phyloP scores from a whole-genome alignment of 2,888 invertebrate species.

The Troides helena region DNA sequence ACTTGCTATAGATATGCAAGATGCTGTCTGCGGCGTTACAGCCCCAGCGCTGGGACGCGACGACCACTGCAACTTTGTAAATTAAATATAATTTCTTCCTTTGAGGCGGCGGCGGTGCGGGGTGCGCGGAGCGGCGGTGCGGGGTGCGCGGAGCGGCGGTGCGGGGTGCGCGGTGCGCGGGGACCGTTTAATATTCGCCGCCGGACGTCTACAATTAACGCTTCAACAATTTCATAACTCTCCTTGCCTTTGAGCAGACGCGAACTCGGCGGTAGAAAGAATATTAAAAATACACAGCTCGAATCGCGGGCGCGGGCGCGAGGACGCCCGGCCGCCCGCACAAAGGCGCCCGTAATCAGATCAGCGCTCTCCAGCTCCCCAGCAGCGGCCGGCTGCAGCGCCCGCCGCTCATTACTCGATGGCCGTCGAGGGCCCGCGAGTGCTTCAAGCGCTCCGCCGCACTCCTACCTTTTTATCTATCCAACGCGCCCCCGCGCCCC shows the following conservation, averaged over 20 bases:
- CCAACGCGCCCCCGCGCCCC: too few species aligned
- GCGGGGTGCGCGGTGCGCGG: constrained; percentile 27
- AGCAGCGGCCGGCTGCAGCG: neutral
- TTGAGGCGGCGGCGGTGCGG: constrained; percentile 24
- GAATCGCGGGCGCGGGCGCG: constrained; percentile 39
- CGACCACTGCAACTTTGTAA: constrained; percentile 47
- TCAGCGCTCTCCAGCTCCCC: constrained; percentile 45
- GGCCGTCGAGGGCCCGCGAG: neutral
- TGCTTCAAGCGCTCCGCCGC: too few species aligned
- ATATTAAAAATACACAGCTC: constrained; percentile 62
- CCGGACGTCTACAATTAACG: constrained; percentile 78
- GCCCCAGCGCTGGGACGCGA: too few species aligned
- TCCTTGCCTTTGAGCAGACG: constrained; percentile 69
- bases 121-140: constrained; percentile 33
- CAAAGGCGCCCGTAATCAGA: constrained; percentile 61
- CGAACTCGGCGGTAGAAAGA: constrained; percentile 52
- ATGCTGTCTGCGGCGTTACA: too few species aligned
- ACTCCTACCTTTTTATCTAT: too few species aligned
- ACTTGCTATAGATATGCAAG: too few species aligned
- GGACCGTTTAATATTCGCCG: constrained; percentile 73
- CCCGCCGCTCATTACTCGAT: neutral
- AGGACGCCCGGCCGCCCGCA: constrained; percentile 41
- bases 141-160: too few species aligned
- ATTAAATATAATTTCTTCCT: constrained; percentile 66
- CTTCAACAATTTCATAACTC: constrained; percentile 78